These are phyloP conservation scores for Gadus chalcogrammus DNA, from an alignment of 2,113 vertebrate species.

Conservation along the genomic window DNA sequence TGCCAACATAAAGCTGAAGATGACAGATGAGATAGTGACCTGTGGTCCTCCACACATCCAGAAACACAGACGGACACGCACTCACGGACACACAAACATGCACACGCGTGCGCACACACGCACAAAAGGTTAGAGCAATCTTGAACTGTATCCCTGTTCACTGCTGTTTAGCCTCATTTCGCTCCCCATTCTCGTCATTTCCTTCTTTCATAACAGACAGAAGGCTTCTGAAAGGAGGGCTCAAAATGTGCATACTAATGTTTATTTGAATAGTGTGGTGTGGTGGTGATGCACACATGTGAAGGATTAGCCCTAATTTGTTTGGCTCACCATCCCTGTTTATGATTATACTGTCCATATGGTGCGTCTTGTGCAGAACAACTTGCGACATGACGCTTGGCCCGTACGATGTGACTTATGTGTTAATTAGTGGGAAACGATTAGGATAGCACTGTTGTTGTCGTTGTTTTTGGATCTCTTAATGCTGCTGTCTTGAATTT, in stretches of 20 bases:
- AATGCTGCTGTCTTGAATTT: neutral
- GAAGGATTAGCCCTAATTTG: neutral
- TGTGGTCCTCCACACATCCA: neutral
- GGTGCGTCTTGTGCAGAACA: neutral
- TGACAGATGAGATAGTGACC: no score
- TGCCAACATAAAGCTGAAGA: neutral
- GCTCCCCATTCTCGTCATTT: no score
- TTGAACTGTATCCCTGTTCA: no score
- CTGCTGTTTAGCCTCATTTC: no score
- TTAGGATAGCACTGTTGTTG: slow-evolving; percentile 1
- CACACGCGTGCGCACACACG: neutral
- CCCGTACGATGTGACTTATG: neutral
- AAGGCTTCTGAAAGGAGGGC: no score
- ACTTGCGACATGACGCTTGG: neutral
- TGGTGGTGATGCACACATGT: neutral
- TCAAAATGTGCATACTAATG: no score
- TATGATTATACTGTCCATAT: neutral
- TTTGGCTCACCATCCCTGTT: neutral
- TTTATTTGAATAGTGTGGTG: no score
- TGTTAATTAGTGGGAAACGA: neutral
- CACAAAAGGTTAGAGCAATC: neutral
- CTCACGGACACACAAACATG: neutral
- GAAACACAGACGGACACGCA: neutral
- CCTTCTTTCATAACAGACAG: no score
- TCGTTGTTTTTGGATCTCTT: neutral